A percentile compares a stretch with the other conserved stretches of the same genome.
These are phyloP conservation scores for Gymnogyps californianus DNA, from an alignment of 2,113 vertebrate genomes.

Conservation along the genomic window DNA sequence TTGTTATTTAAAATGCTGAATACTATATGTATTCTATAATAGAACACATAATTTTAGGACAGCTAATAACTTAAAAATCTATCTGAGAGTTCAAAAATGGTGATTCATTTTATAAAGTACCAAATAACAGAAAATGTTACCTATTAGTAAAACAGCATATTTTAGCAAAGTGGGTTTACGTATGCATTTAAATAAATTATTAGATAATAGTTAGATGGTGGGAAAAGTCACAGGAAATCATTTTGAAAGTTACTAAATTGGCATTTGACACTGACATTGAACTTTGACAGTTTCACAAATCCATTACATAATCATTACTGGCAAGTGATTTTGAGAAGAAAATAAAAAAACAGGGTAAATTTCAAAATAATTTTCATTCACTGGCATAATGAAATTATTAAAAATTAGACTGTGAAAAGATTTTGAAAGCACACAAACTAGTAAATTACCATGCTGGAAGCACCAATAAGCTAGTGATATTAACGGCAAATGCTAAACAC, in stretches of 20 bases:
- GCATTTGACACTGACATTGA: not conserved
- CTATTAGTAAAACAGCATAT: not conserved
- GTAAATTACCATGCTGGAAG: not conserved
- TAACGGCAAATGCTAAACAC: not conserved
- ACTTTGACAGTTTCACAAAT: not conserved
- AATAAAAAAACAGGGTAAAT: not conserved
- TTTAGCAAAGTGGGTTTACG: not conserved
- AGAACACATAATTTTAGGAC: not conserved
- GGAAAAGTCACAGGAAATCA: not conserved
- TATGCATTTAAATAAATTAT: not conserved
- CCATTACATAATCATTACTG: not conserved
- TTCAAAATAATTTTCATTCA: not conserved
- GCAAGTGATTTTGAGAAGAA: not conserved
- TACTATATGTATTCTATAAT: not conserved
- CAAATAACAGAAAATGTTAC: not conserved
- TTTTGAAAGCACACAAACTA: not conserved
- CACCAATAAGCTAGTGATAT: not conserved
- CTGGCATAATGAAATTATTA: not conserved
- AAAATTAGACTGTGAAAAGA: not conserved
- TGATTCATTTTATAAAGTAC: not conserved
- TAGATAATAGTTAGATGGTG: not conserved
- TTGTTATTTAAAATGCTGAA: not conserved
- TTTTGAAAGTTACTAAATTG: not conserved
- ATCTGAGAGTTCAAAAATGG: not conserved
- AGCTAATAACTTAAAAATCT: not conserved